Conservation (phyloP, 2,888 invertebrate species). For the Acrobasis repandana region DNA sequence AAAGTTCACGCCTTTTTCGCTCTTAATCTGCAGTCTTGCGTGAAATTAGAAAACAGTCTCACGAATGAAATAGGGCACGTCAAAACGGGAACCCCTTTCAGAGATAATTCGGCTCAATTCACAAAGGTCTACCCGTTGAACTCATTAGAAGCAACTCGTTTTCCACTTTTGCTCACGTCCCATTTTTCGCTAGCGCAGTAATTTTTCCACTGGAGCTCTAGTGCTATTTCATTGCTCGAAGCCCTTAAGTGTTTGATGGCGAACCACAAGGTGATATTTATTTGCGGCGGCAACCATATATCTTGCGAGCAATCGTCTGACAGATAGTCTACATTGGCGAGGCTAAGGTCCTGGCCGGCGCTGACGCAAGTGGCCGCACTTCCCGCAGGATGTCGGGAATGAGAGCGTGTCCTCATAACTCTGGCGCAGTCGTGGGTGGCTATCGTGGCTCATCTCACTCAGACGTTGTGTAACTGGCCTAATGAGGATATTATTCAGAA, state of each 20-base stretch:
- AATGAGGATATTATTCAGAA: slow-evolving; percentile 76
- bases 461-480: slow-evolving; percentile 66
- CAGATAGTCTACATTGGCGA: slow-evolving; percentile 65
- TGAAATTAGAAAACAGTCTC: slow-evolving; percentile 58
- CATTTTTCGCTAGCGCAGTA: slow-evolving; percentile 24
- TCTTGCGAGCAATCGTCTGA: slow-evolving; percentile 66
- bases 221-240: slow-evolving; percentile 24
- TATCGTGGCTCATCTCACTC: slow-evolving; percentile 38
- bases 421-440: slow-evolving; percentile 68
- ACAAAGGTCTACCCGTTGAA: slow-evolving; percentile 33
- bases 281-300: slow-evolving; percentile 51
- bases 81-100: slow-evolving; percentile 42
- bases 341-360: slow-evolving; percentile 65
- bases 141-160: slow-evolving; percentile 36
- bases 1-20: slow-evolving; percentile 40
- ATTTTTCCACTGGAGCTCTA: slow-evolving; percentile 28
- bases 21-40: slow-evolving; percentile 46
- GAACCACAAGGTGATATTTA: slow-evolving; percentile 42
- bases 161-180: slow-evolving; percentile 32
- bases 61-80: slow-evolving; percentile 42
- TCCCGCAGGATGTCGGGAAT: slow-evolving; percentile 81
- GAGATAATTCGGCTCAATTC: slow-evolving; percentile 42
- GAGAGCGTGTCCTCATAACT: slow-evolving; percentile 80
- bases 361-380: slow-evolving; percentile 73
- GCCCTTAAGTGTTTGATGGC: slow-evolving; percentile 45